Evolutionary conservation across 2,888 invertebrate genomes (phyloP).

Genomic region (Eristalis pertinax): DNA sequence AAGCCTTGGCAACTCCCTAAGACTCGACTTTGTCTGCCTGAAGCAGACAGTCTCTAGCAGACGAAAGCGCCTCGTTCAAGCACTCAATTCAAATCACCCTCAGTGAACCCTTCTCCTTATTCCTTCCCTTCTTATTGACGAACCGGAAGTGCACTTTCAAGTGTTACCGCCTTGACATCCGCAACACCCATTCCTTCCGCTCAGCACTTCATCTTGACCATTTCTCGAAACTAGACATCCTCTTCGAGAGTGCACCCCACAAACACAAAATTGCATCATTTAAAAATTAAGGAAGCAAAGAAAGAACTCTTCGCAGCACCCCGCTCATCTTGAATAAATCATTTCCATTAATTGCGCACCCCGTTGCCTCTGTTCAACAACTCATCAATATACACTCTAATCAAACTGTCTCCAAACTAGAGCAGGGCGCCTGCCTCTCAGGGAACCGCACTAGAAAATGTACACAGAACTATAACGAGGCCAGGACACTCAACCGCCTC

Average conservation of each 20-base stretch:
- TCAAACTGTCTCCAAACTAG: background rate
- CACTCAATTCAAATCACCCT: too few relatives aligned
- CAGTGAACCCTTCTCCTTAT: background rate
- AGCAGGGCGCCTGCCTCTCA: background rate
- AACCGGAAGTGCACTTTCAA: background rate
- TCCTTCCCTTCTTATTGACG: background rate
- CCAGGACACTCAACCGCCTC: background rate
- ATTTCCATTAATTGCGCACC: background rate
- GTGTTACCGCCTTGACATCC: background rate
- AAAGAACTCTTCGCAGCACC: background rate
- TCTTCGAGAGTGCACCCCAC: background rate
- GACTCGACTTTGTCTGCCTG: too few relatives aligned
- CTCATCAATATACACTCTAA: background rate
- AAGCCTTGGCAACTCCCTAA: too few relatives aligned
- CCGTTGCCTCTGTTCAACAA: background rate
- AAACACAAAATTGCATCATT: background rate
- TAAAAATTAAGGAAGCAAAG: background rate
- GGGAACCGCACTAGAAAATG: background rate
- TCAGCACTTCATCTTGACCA: background rate
- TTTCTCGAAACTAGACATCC: background rate
- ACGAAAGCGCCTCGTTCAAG: too few relatives aligned
- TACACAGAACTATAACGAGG: conserved; percentile 22
- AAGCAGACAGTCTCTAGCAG: too few relatives aligned
- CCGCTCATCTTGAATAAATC: background rate
- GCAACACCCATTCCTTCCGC: background rate